These are phyloP conservation scores for Aphodius sticticus DNA, from an alignment of 2,888 invertebrate species.

Conservation along the genomic window DNA sequence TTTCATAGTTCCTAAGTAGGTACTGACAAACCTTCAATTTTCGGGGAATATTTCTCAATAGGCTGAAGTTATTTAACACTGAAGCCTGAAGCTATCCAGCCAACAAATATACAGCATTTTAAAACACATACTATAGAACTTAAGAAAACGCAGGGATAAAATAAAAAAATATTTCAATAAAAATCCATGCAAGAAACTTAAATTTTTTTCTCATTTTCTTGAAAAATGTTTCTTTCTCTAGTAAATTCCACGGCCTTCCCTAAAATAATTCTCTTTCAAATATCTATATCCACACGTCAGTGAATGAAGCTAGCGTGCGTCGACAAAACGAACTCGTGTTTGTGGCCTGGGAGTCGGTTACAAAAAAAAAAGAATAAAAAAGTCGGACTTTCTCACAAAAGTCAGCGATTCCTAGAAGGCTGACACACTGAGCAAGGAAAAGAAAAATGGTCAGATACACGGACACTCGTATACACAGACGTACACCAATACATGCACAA, in stretches of 20 bases:
- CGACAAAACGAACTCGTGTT: not conserved
- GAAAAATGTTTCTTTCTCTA: too few relatives aligned
- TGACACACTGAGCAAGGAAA: slow-evolving; percentile 58
- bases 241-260: not conserved
- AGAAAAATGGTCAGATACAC: slow-evolving; percentile 58
- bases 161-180: too few relatives aligned
- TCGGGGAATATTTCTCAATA: too few relatives aligned
- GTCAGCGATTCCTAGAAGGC: slow-evolving; percentile 59
- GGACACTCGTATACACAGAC: slow-evolving; percentile 48
- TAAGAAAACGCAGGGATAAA: too few relatives aligned
- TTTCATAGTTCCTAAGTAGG: too few relatives aligned
- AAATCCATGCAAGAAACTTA: too few relatives aligned
- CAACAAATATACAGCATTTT: too few relatives aligned
- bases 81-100: too few relatives aligned
- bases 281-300: not conserved
- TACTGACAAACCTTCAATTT: too few relatives aligned
- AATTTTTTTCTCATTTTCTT: too few relatives aligned
- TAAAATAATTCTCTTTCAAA: not conserved
- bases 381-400: slow-evolving; percentile 60
- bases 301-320: not conserved
- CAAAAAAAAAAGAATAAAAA: slow-evolving; percentile 47
- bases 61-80: too few relatives aligned
- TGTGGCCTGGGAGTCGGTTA: slow-evolving; percentile 20
- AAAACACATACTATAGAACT: too few relatives aligned
- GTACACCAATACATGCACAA: slow-evolving; percentile 45